Conservation (phyloP, 2,113 vertebrate species). For the Perca fluviatilis region DNA sequence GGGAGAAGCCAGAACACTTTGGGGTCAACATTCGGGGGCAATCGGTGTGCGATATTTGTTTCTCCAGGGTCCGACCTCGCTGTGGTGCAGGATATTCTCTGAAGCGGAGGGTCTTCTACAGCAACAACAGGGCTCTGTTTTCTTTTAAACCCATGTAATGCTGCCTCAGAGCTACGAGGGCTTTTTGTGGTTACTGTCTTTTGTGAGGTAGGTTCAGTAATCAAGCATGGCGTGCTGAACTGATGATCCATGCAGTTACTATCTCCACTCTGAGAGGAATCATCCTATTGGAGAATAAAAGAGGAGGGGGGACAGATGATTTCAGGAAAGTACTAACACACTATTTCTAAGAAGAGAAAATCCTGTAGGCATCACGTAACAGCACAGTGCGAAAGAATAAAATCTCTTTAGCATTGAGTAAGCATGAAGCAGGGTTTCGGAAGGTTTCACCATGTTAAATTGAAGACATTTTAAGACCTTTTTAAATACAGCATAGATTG, state of each 20-base stretch:
- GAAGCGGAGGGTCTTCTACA: neutral
- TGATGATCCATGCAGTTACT: constrained; percentile 24
- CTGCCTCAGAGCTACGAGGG: constrained; percentile 5
- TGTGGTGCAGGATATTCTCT: constrained; percentile 1
- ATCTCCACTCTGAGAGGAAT: neutral
- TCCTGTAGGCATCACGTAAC: neutral
- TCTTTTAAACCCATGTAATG: constrained; percentile 2
- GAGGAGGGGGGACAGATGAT: constrained; percentile 4
- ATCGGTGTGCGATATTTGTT: neutral
- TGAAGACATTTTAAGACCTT: neutral
- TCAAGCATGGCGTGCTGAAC: neutral
- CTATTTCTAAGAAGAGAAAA: constrained; percentile 20
- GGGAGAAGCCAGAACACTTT: constrained; percentile 90
- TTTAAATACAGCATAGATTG: neutral
- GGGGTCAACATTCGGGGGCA: constrained; percentile 84
- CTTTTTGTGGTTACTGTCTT: constrained; percentile 13
- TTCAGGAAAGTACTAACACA: constrained; percentile 13
- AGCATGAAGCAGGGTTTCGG: neutral
- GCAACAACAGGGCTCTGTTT: constrained; percentile 43
- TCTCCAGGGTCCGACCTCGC: neutral
- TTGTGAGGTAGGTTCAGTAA: constrained; percentile 10
- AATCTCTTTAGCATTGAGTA: neutral
- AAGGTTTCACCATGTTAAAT: neutral
- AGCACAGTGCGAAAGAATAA: neutral
- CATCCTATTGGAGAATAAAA: constrained; percentile 41